phyloP scores from a whole-genome alignment of 2,797 vertebrate genomes.

The Alectoris magna region DNA sequence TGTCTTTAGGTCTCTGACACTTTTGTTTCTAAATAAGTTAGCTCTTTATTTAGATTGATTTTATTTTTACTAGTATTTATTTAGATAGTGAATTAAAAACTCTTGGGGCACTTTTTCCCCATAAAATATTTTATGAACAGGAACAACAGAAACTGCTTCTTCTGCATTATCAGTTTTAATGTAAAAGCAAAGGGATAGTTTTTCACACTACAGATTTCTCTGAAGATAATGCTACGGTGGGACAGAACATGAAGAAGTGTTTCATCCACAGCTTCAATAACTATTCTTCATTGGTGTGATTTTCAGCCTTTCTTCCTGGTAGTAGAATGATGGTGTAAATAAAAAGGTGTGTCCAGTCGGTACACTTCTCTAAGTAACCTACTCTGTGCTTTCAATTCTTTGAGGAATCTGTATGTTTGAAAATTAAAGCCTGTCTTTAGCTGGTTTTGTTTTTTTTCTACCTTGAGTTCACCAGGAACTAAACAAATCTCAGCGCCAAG shows the following conservation, averaged over 20 bases:
- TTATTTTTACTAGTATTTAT: not conserved
- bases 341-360: not conserved
- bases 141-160: conserved; percentile 6
- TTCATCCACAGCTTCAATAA: not conserved
- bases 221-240: not conserved
- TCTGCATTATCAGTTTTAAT: conserved; percentile 29
- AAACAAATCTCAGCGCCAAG: not conserved
- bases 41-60: not conserved
- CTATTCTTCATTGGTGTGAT: not conserved
- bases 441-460: not conserved
- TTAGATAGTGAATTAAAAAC: not conserved
- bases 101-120: not conserved
- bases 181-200: not conserved
- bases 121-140: not conserved
- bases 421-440: not conserved
- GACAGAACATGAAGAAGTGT: not conserved
- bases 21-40: not conserved
- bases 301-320: not conserved
- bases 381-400: not conserved
- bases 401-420: not conserved
- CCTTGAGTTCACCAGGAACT: not conserved
- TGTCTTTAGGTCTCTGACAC: not conserved
- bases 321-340: not conserved
- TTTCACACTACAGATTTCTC: not conserved
- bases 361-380: not conserved